A percentile compares a stretch with the other conserved stretches of the same genome.
Conservation (phyloP, 2,113 vertebrate genomes). For the Ictalurus punctatus region DNA sequence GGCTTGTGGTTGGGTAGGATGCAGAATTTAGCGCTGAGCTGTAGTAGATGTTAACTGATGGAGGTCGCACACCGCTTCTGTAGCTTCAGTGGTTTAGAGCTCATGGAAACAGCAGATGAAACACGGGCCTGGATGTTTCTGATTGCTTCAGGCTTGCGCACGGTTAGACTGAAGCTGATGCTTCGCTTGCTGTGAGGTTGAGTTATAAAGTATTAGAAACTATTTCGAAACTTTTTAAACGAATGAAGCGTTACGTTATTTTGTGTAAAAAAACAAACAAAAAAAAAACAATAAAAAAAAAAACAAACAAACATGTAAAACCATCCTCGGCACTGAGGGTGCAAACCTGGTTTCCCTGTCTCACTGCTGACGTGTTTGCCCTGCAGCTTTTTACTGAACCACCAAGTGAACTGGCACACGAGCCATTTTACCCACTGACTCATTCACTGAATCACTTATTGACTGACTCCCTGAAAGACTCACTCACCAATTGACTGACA, state of each 20-base stretch:
- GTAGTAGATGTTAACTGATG: background rate
- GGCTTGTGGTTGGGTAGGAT: slow-evolving; percentile 26
- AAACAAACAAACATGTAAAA: background rate
- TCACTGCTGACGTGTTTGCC: background rate
- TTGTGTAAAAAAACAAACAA: background rate
- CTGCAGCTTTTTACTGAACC: background rate
- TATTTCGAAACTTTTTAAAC: background rate
- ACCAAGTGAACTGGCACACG: background rate
- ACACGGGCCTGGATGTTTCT: background rate
- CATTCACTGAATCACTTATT: background rate
- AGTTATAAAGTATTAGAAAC: background rate
- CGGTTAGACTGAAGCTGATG: background rate
- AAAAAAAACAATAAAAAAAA: background rate
- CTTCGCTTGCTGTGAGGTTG: background rate
- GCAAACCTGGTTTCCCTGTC: background rate
- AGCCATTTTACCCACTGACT: background rate
- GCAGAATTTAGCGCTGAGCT: background rate
- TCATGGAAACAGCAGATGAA: background rate
- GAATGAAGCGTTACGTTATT: background rate
- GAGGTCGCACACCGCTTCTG: background rate
- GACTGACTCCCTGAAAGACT: background rate
- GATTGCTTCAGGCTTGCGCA: background rate
- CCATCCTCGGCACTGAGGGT: background rate
- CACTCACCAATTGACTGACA: background rate
- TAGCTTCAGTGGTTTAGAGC: background rate